Percentiles rank a stretch among this genome's conserved stretches.
phyloP scores from a whole-genome alignment of 2,888 invertebrate genomes.

The Zeuzera pyrina region DNA sequence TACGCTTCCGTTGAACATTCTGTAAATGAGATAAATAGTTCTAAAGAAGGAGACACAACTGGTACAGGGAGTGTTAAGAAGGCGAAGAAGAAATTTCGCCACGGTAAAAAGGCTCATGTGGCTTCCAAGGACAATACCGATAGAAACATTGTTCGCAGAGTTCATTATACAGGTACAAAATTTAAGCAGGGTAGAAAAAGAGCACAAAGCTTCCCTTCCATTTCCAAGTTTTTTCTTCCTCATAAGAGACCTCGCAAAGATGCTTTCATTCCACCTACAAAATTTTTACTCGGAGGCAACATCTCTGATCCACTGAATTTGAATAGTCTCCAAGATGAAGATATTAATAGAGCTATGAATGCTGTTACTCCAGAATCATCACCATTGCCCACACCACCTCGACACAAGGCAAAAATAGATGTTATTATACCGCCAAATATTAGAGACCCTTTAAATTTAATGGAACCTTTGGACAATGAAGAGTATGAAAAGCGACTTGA shows the following conservation, averaged over 20 bases:
- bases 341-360: conserved; percentile 84
- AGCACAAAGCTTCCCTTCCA: conserved; percentile 77
- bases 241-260: conserved; percentile 83
- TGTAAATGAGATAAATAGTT: conserved; percentile 34
- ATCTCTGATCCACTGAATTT: conserved; percentile 96
- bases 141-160: conserved; percentile 47
- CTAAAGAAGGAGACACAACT: conserved; percentile 44
- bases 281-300: conserved; percentile 94
- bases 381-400: conserved; percentile 87
- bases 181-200: conserved; percentile 75
- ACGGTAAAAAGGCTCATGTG: conserved; percentile 55
- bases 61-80: conserved; percentile 42
- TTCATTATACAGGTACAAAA: conserved; percentile 55
- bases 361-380: conserved; percentile 95
- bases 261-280: conserved; percentile 89
- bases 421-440: conserved; percentile 95
- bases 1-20: conserved; percentile 30
- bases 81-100: conserved; percentile 58
- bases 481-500: conserved; percentile 85
- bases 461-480: conserved; percentile 84
- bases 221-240: conserved; percentile 82
- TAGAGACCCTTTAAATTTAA: conserved; percentile 90
- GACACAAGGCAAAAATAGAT: conserved; percentile 86
- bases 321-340: conserved; percentile 90
- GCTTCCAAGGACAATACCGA: conserved; percentile 53